These are phyloP conservation scores for Cyprichromis sp. DNA, from an alignment of 2,113 vertebrate genomes.

Conservation along the genomic window DNA sequence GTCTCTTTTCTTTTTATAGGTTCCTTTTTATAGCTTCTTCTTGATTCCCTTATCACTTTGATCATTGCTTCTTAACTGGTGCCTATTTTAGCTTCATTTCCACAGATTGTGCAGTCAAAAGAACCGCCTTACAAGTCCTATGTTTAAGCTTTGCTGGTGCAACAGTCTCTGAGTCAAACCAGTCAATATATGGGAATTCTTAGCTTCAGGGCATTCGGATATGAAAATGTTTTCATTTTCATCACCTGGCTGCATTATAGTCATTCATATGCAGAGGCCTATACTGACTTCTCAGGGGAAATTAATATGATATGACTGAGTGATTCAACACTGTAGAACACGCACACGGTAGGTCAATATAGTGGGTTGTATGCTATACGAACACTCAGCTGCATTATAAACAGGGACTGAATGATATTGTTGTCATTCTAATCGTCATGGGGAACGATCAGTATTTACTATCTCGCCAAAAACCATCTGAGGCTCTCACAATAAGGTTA, in stretches of 20 bases:
- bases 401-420: not conserved
- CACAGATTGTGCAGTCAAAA: not conserved
- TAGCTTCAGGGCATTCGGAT: not conserved
- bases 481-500: not conserved
- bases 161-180: not conserved
- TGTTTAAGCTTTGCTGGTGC: not conserved
- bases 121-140: not conserved
- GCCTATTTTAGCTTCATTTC: conserved; percentile 2
- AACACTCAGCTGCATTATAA: not conserved
- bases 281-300: conserved; percentile 8
- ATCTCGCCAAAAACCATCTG: not conserved
- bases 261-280: conserved; percentile 12
- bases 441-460: not conserved
- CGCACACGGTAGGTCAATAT: not conserved
- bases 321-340: not conserved
- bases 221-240: not conserved
- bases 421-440: not conserved
- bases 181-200: not conserved
- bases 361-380: not conserved
- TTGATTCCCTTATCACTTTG: conserved; percentile 25
- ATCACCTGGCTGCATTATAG: not conserved
- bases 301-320: conserved; percentile 18
- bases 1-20: conserved; percentile 37
- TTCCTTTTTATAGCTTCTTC: conserved; percentile 23
- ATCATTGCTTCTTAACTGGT: conserved; percentile 15